phyloP scores from a whole-genome alignment of 2,797 vertebrate species.

The Neoniphon sammara region DNA sequence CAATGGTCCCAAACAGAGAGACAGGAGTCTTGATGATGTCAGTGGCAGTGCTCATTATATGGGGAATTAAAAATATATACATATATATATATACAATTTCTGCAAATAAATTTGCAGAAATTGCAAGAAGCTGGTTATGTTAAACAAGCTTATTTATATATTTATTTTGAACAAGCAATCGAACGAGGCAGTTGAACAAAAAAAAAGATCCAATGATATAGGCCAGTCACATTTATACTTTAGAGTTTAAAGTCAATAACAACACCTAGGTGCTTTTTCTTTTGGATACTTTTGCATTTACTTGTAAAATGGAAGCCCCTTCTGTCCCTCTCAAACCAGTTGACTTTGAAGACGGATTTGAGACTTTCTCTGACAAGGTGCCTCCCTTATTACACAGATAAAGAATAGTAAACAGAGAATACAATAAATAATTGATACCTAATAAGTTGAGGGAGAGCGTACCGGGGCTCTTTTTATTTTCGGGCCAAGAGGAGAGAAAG shows the following conservation, averaged over 20 bases:
- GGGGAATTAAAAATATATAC: slow-evolving; percentile 52
- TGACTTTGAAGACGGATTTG: slow-evolving; percentile 63
- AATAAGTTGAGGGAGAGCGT: slow-evolving; percentile 72
- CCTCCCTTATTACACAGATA: slow-evolving; percentile 71
- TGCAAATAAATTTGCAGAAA: no score
- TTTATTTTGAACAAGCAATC: slow-evolving; percentile 50
- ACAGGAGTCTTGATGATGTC: slow-evolving; percentile 38
- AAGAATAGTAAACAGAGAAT: slow-evolving; percentile 73
- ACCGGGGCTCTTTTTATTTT: slow-evolving; percentile 58
- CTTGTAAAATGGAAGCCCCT: slow-evolving; percentile 8
- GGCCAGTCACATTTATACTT: background rate
- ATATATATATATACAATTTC: slow-evolving; percentile 13
- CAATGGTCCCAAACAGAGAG: slow-evolving; percentile 22
- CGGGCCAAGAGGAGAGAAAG: slow-evolving; percentile 71
- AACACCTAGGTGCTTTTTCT: slow-evolving; percentile 22
- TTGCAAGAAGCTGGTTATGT: slow-evolving; percentile 61
- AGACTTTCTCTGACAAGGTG: slow-evolving; percentile 62
- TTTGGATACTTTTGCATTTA: slow-evolving; percentile 10
- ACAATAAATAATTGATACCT: slow-evolving; percentile 79
- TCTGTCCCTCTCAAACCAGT: slow-evolving; percentile 40
- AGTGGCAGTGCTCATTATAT: slow-evolving; percentile 60
- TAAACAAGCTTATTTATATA: no score
- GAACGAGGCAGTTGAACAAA: slow-evolving; percentile 14
- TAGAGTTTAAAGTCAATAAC: slow-evolving; percentile 52
- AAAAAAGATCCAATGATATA: slow-evolving; percentile 27